A percentile compares a stretch with the other conserved stretches of the same genome.
These are phyloP conservation scores for Podargus strigoides DNA, from an alignment of 2,797 vertebrate genomes.

Conservation along the genomic window DNA sequence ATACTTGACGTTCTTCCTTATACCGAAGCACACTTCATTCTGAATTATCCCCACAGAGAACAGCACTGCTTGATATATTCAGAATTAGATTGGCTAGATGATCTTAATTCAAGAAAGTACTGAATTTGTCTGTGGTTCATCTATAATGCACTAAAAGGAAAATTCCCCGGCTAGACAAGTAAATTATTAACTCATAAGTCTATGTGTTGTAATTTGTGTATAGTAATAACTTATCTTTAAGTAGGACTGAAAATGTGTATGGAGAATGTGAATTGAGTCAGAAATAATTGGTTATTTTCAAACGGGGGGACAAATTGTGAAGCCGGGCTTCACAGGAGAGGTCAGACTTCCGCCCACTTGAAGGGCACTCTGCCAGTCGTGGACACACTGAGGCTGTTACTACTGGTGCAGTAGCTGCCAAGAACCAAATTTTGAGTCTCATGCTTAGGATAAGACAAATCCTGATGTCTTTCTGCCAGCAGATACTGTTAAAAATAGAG, in stretches of 20 bases:
- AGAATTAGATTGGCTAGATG: slow-evolving; percentile 53
- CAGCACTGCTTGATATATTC: slow-evolving; percentile 43
- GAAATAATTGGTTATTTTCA: not conserved
- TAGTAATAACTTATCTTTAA: slow-evolving; percentile 45
- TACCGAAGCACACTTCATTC: not conserved
- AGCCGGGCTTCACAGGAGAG: not conserved
- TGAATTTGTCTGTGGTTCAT: slow-evolving; percentile 55
- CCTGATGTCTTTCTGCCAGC: not conserved
- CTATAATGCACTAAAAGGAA: slow-evolving; percentile 58
- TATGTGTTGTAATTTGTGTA: slow-evolving; percentile 48
- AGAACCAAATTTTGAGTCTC: not conserved
- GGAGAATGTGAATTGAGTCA: not conserved
- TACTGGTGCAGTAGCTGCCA: not conserved
- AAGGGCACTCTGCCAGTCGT: not conserved
- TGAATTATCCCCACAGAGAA: slow-evolving; percentile 54
- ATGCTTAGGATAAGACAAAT: not conserved
- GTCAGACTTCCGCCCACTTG: not conserved
- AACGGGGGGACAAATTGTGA: not conserved
- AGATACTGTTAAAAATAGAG: not conserved
- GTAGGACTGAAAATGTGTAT: not conserved
- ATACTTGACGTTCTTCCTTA: slow-evolving; percentile 45
- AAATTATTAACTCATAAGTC: slow-evolving; percentile 60
- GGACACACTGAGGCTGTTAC: not conserved
- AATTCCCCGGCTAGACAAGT: slow-evolving; percentile 53
- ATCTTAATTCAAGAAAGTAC: slow-evolving; percentile 58